Conservation (phyloP, 2,113 vertebrate genomes). For the Gadus chalcogrammus region DNA sequence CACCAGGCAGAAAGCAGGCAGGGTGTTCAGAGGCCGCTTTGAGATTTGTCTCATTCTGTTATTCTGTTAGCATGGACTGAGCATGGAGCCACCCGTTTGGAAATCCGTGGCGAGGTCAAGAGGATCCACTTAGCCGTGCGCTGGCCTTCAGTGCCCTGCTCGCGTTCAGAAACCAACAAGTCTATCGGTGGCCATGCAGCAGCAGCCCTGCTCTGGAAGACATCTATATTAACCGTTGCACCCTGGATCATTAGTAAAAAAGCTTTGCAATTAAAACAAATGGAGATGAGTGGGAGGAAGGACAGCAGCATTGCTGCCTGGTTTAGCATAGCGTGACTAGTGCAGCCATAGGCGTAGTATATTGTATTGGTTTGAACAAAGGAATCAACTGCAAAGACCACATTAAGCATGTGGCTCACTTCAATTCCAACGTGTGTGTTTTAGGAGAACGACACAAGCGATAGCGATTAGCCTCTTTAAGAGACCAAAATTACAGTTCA, state of each 20-base stretch:
- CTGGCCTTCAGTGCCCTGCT: conserved; percentile 56
- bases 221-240: conserved; percentile 40
- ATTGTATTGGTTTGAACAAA: no score
- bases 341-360: conserved; percentile 27
- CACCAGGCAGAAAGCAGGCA: conserved; percentile 33
- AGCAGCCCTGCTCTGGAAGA: conserved; percentile 40
- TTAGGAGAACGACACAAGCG: conserved; percentile 19
- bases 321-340: conserved; percentile 34
- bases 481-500: no score
- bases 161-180: conserved; percentile 52
- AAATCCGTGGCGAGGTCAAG: conserved; percentile 67
- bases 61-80: conserved; percentile 43
- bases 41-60: conserved; percentile 44
- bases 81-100: conserved; percentile 52
- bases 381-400: no score
- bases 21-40: conserved; percentile 34
- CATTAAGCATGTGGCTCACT: no score
- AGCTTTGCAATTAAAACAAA: conserved; percentile 50
- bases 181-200: conserved; percentile 52
- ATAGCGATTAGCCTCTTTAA: background rate
- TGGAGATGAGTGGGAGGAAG: conserved; percentile 47
- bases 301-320: conserved; percentile 42
- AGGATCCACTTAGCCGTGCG: conserved; percentile 69
- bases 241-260: conserved; percentile 39
- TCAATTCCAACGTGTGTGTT: background rate